Evolutionary conservation across 1,140 invertebrate genomes (phyloP), one percentile per base, ranked within the genome.

Genomic region (Coenobita brevimanus): DNA sequence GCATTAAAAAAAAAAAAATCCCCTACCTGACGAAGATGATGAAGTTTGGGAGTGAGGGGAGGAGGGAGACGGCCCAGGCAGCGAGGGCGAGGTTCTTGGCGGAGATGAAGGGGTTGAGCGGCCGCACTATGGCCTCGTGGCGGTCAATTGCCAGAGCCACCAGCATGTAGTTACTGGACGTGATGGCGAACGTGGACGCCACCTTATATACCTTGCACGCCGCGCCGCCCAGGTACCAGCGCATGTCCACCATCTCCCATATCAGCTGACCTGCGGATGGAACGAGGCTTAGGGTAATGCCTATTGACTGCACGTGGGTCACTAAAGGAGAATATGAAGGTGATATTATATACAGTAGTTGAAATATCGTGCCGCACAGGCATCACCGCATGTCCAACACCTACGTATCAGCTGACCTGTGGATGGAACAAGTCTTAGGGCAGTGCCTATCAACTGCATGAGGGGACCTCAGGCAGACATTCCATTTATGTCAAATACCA

Each of bases 111-210:
- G 83, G 83, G 57, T 92, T 91, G 0, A 93, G 91, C 3, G 93
- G 93, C 21, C 91, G 82, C 8, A 92, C 86, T 27, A 93, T 93
- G 13, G 93, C 93, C 83, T 92, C 92, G 84, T 93, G 92, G 1
- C 93, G 88, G 89, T 93, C 93, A 27, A 93, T 87, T 6, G 92
- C 93, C n/a, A 93, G 92, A 15, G 92, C 92, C 1, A 93, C 92
- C 13, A 93, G 86, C 92, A 93, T 93, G 89, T 93, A 93, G 38
- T 92, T 92, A 81, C 92, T 93, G 24, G 92, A 91, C 79, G 92
- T 92, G 71, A 93, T 91, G 76, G 92, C 89, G 78, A 93, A 86
- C n/a, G 83, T 86, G 36, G 83, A 86, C 0, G 60, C 83, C 27
- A 86, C 83, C 38, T 86, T 86, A 33, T 36, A 86, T 1, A 86